Conservation (phyloP, 2,113 vertebrate species). For the Bungarus multicinctus region DNA sequence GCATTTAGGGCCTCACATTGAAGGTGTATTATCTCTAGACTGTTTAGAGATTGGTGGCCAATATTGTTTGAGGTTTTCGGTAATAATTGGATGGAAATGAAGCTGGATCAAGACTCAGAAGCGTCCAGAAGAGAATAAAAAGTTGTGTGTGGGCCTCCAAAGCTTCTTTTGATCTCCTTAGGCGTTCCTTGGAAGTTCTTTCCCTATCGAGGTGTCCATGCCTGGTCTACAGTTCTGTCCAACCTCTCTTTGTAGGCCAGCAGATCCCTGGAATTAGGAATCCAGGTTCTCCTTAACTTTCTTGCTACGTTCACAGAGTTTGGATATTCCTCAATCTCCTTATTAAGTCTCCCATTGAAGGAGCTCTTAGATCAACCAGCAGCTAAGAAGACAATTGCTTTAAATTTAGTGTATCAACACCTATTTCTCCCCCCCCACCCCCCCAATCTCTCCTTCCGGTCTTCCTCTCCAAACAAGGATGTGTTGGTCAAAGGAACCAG, state of each 20-base stretch:
- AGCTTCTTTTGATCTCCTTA: not conserved
- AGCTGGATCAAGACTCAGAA: not conserved
- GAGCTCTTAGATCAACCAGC: constrained; percentile 23
- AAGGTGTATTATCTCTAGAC: not conserved
- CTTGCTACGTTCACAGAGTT: not conserved
- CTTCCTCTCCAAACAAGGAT: not conserved
- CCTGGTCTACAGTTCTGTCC: not conserved
- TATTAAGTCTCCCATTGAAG: not conserved
- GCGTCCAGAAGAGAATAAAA: not conserved
- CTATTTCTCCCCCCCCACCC: not conserved
- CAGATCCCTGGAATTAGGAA: not conserved
- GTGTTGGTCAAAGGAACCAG: not conserved
- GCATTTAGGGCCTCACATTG: not conserved
- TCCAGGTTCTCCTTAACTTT: not conserved
- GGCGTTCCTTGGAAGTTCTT: not conserved
- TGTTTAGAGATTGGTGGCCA: not conserved
- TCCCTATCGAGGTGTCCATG: not conserved
- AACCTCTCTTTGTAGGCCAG: not conserved
- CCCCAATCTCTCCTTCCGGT: rapidly evolving
- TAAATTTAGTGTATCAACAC: not conserved
- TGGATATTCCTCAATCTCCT: not conserved
- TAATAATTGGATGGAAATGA: not conserved
- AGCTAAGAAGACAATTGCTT: rapidly evolving
- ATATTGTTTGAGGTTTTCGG: not conserved
- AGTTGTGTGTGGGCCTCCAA: not conserved